A percentile compares a stretch with the other conserved stretches of the same genome.
These are phyloP conservation scores for Eristalinus sepulchralis DNA, from an alignment of 2,888 invertebrate genomes.

Conservation along the genomic window DNA sequence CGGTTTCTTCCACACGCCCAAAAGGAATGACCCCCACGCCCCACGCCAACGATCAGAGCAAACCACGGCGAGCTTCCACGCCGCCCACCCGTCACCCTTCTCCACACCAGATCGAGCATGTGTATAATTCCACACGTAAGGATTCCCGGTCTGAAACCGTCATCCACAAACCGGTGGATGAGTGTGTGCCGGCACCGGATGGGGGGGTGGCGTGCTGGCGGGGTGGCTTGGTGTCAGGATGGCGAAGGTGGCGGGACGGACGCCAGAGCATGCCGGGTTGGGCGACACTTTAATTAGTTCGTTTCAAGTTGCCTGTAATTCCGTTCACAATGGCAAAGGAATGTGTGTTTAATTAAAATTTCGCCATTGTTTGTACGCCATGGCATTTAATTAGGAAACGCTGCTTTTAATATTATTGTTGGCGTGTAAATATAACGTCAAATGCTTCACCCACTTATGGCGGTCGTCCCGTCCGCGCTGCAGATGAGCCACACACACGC, in stretches of 20 bases:
- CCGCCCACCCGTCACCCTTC: background rate
- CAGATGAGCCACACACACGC: conserved; percentile 20
- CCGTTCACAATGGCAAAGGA: conserved; percentile 72
- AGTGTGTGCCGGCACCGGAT: background rate
- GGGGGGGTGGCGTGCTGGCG: background rate
- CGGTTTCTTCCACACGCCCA: background rate
- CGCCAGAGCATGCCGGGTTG: conserved; percentile 17
- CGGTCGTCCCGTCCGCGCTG: conserved; percentile 54
- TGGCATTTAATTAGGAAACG: conserved; percentile 72
- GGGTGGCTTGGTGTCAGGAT: conserved; percentile 27
- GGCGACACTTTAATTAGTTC: conserved; percentile 71
- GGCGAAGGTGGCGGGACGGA: conserved; percentile 25
- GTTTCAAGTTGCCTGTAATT: conserved; percentile 72
- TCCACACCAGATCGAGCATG: background rate
- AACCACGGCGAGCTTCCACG: background rate
- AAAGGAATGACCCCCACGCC: background rate
- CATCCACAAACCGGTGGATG: background rate
- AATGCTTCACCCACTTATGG: conserved; percentile 70
- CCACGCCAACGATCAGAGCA: background rate
- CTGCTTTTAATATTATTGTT: conserved; percentile 72
- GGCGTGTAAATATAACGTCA: conserved; percentile 70
- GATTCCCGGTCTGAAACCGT: background rate
- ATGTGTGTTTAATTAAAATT: conserved; percentile 72
- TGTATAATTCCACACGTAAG: background rate
- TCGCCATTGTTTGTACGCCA: conserved; percentile 71